Percentiles rank a stretch among this genome's conserved stretches.
These are phyloP conservation scores for Cichladusa arquata DNA, from an alignment of 2,113 vertebrate genomes.

Conservation along the genomic window DNA sequence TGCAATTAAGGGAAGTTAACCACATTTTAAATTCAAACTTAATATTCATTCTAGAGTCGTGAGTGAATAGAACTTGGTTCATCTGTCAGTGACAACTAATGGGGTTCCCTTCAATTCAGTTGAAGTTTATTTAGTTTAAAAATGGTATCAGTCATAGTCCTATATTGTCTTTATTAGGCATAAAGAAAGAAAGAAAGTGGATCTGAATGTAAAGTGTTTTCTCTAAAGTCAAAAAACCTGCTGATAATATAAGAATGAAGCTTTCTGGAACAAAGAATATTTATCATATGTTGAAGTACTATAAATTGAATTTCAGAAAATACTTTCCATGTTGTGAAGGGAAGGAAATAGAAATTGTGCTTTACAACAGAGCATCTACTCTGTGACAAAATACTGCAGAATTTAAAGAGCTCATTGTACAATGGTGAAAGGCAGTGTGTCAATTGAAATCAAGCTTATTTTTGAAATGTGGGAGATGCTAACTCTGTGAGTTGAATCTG, in stretches of 20 bases:
- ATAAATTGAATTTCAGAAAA: conserved; percentile 7
- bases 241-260: not conserved
- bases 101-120: not conserved
- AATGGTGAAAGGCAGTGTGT: not conserved
- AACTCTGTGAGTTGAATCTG: not conserved
- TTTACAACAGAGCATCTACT: not conserved
- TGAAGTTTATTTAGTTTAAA: conserved; percentile 30
- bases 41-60: not conserved
- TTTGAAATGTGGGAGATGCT: not conserved
- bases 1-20: not conserved
- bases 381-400: not conserved
- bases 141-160: not conserved
- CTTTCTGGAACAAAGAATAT: not conserved
- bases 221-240: not conserved
- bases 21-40: not conserved
- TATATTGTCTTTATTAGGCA: not conserved
- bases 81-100: not conserved
- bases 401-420: not conserved
- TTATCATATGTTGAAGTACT: not conserved
- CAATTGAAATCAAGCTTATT: not conserved
- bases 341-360: not conserved
- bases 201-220: not conserved
- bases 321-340: not conserved
- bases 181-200: conserved; percentile 19
- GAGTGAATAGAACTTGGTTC: not conserved